Percentiles rank a stretch among this genome's conserved stretches.
Evolutionary conservation across 2,888 invertebrate species (phyloP).

Genomic region (Biston betularia): DNA sequence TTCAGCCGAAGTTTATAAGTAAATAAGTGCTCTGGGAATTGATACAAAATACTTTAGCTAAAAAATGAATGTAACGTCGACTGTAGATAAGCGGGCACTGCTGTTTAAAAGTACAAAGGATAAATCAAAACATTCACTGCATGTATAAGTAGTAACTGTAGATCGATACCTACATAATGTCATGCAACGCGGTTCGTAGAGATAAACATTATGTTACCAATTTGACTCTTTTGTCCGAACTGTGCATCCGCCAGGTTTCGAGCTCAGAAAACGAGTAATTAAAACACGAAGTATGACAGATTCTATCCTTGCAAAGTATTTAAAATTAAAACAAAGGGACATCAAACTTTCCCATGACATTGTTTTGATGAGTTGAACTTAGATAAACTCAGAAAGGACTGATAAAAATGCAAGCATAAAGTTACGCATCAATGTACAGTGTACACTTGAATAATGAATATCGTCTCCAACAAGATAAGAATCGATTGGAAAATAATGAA

Average conservation of each 20-base stretch:
- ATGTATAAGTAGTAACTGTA: conserved; percentile 17
- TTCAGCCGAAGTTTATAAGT: conserved; percentile 4
- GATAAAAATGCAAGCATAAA: conserved; percentile 31
- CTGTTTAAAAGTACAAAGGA: conserved; percentile 44
- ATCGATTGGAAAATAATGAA: background rate
- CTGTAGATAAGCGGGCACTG: conserved; percentile 57
- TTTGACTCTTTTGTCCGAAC: conserved; percentile 11
- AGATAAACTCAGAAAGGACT: conserved; percentile 44
- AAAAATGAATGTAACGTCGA: conserved; percentile 48
- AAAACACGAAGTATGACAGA: background rate
- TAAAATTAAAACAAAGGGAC: background rate
- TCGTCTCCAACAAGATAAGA: background rate
- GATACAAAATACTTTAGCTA: conserved; percentile 31
- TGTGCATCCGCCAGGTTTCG: background rate
- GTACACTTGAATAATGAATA: background rate
- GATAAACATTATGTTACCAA: conserved; percentile 38
- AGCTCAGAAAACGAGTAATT: background rate
- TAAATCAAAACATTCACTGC: conserved; percentile 32
- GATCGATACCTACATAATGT: conserved; percentile 16
- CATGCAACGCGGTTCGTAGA: conserved; percentile 19
- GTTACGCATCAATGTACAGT: background rate
- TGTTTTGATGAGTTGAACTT: conserved; percentile 42
- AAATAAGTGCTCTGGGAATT: background rate
- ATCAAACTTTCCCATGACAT: conserved; percentile 18
- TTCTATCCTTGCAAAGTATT: too few species aligned